Conservation (phyloP, 1,140 invertebrate genomes). For the Lepidotrigona ventralis region DNA sequence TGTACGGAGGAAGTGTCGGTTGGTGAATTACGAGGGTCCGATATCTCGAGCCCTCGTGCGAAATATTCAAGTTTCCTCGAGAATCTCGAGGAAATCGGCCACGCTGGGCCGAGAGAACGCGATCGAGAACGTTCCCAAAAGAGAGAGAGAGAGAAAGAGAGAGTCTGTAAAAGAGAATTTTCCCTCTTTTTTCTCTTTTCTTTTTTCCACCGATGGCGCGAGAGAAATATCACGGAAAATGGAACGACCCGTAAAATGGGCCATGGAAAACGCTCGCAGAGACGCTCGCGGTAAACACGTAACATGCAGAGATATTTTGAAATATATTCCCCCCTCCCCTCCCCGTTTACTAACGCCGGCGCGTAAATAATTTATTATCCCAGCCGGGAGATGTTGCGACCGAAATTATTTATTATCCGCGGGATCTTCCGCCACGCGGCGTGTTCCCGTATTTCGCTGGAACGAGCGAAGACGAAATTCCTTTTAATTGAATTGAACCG, state of each 20-base stretch:
- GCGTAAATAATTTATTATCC: neutral
- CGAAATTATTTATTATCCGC: slow-evolving; percentile 4
- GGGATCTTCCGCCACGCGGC: neutral
- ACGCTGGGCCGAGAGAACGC: too few relatives aligned
- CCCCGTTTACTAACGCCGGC: too few relatives aligned
- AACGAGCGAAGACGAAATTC: too few relatives aligned
- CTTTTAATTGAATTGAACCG: neutral
- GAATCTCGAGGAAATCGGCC: neutral
- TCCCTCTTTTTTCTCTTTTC: too few relatives aligned
- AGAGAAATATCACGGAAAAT: neutral
- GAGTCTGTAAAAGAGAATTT: neutral
- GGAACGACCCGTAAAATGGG: neutral
- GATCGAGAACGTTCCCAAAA: neutral
- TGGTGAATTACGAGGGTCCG: slow-evolving; percentile 17
- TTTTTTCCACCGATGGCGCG: neutral
- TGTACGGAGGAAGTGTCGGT: slow-evolving; percentile 12
- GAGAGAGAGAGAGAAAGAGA: too few relatives aligned
- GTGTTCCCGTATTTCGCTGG: neutral
- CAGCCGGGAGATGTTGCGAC: neutral
- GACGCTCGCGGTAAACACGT: neutral
- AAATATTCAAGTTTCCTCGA: slow-evolving; percentile 9
- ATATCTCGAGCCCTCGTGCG: neutral
- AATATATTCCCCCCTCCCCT: neutral
- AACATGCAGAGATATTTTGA: neutral
- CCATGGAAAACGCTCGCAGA: neutral